Conservation (phyloP, 1,140 invertebrate species). For the Cotesia vestalis region DNA sequence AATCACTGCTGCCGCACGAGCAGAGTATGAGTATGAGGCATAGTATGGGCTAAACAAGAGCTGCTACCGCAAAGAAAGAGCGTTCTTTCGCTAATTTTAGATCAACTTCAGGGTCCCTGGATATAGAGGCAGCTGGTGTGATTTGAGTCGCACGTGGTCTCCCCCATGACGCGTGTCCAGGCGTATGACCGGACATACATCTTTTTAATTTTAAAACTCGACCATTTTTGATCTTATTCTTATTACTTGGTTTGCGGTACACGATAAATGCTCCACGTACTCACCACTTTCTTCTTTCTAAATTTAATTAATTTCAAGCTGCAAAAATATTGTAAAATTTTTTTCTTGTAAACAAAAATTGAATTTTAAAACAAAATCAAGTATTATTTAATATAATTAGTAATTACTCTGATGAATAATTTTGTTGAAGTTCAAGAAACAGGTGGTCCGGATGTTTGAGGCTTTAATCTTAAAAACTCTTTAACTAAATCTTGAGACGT, state of each 20-base stretch:
- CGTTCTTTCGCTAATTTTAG: conserved; percentile 56
- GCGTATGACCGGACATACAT: conserved; percentile 50
- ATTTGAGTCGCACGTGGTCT: conserved; percentile 52
- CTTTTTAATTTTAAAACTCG: conserved; percentile 6
- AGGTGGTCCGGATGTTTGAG: conserved; percentile 35
- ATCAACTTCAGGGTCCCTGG: conserved; percentile 49
- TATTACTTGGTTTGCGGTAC: neutral
- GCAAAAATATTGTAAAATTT: too few species aligned
- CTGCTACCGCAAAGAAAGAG: conserved; percentile 37
- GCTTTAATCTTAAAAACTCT: conserved; percentile 6
- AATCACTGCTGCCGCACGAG: neutral
- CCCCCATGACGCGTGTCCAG: conserved; percentile 48
- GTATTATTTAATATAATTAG: neutral
- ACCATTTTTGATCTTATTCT: neutral
- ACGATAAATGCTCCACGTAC: too few species aligned
- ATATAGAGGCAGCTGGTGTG: conserved; percentile 56
- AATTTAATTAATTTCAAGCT: too few species aligned
- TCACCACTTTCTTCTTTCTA: too few species aligned
- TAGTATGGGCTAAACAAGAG: too few species aligned
- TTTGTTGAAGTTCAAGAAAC: conserved; percentile 4
- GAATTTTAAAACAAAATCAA: too few species aligned
- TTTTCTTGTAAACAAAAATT: too few species aligned
- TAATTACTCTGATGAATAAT: conserved; percentile 13
- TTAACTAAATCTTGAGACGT: conserved; percentile 3
- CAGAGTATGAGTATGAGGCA: conserved; percentile 14